These are phyloP conservation scores for Maniola jurtina DNA, from an alignment of 1,140 invertebrate genomes.

Conservation along the genomic window DNA sequence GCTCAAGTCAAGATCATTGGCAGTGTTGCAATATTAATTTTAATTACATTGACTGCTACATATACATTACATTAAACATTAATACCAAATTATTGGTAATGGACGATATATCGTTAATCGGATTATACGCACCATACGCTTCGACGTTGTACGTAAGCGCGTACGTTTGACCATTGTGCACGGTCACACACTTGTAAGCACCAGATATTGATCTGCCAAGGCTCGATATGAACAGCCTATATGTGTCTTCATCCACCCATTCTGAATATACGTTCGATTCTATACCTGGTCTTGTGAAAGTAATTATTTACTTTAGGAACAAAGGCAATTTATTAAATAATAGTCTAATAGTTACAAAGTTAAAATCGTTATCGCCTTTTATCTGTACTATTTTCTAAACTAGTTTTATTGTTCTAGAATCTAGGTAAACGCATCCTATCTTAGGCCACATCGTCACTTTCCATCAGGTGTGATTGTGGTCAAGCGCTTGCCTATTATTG, in stretches of 20 bases:
- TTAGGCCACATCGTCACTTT: no score
- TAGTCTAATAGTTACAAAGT: no score
- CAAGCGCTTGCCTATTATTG: no score
- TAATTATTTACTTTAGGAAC: constrained; percentile 55
- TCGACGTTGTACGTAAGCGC: constrained; percentile 41
- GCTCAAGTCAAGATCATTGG: no score
- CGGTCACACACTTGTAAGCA: constrained; percentile 53
- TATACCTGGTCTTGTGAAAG: constrained; percentile 72
- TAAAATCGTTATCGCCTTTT: no score
- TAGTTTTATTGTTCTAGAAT: no score
- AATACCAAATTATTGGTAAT: background rate
- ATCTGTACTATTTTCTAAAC: no score
- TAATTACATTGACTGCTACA: background rate
- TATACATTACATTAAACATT: background rate
- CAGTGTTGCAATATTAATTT: background rate
- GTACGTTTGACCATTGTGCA: constrained; percentile 41
- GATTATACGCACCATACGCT: constrained; percentile 50
- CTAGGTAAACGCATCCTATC: no score
- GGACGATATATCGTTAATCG: constrained; percentile 9
- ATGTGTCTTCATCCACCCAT: constrained; percentile 41
- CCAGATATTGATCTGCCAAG: constrained; percentile 54
- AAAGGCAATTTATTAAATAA: constrained; percentile 16
- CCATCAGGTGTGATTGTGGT: no score
- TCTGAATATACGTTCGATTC: constrained; percentile 54
- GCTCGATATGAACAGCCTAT: constrained; percentile 46